Base-by-base conservation (phyloP, 2,113 vertebrate genomes). In the Falcunculus frontatus region DNA sequence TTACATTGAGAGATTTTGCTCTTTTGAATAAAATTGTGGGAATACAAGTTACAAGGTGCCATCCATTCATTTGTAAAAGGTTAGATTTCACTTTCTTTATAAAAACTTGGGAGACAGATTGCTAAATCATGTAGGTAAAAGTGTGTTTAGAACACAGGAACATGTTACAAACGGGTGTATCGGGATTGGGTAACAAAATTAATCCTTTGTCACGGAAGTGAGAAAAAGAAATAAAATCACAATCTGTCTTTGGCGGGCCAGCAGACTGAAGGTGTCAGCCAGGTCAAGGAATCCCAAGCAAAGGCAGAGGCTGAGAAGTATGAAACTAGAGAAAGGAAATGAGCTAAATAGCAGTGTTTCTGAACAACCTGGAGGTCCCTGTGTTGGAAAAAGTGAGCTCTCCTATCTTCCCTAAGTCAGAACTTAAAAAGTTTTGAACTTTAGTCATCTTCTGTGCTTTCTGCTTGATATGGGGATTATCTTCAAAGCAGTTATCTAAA, bases 401-500 rank as follows among this genome's bases (percentile, higher is more conserved):
- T 75, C 33, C 47, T 67, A 11, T 83, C 82, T 80, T 94, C 19
- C 39, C 11, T 23, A 13, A 55, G 39, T 55, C 39, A 83, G 47
- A 88, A 74, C 32, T 78, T 47, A 2, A 29, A 37, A 91, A 63
- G 47, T 94, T 92, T 78, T 80, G 56, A 93, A 74, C 29, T 78
- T 74, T 1, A 70, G 42, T 80, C 33, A 84, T 84, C 64, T 74
- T 77, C 15, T 47, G 41, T 78, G 72, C 35, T 64, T 96, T 84
- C 83, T 1, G 14, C 56, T 94, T 92, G 85, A 86, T 88, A 68
- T 16, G 23, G 46, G 83, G 90, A 86, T 91, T 95, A 81, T 92
- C 96, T 92, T 95, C 96, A 93, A 95, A 93, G 79, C 13, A 56
- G 26, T 59, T 95, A 75, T 81, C 79, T 49, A 4, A 78, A 78